Evolutionary conservation across 2,113 vertebrate genomes (phyloP).

Genomic region (Grammomys surdaster): DNA sequence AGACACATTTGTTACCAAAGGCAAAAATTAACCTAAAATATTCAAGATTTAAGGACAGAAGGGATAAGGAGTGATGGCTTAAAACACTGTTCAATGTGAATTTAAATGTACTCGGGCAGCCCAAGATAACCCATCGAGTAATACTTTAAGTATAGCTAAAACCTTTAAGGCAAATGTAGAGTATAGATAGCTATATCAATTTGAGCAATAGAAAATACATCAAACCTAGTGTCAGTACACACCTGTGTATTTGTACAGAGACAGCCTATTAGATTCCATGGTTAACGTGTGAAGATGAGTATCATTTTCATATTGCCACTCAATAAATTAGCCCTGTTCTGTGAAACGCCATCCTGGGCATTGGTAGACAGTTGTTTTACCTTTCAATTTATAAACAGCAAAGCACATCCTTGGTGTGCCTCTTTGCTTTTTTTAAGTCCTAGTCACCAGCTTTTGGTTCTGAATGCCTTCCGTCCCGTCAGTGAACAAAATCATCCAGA

Average conservation of each 20-base stretch:
- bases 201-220: not conserved
- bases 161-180: conserved; percentile 1
- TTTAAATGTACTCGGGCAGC: conserved; percentile 18
- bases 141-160: conserved; percentile 39
- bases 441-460: not conserved
- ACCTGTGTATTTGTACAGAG: not conserved
- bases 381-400: not conserved
- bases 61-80: not conserved
- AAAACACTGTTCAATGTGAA: conserved; percentile 30
- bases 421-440: not conserved
- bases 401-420: not conserved
- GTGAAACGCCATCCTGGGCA: not conserved
- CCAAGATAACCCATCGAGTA: conserved; percentile 38
- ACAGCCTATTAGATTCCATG: not conserved
- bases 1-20: conserved; percentile 55
- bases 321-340: not conserved
- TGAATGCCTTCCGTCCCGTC: not conserved
- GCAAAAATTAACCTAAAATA: conserved; percentile 14
- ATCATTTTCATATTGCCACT: conserved; percentile 1
- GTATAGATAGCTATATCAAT: conserved; percentile 18
- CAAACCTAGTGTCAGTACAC: not conserved
- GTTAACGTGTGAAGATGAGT: not conserved
- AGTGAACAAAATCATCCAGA: not conserved
- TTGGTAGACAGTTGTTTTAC: not conserved
- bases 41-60: conserved; percentile 19